Base-by-base conservation (phyloP, 2,797 vertebrate species). In the Myotis planiceps region DNA sequence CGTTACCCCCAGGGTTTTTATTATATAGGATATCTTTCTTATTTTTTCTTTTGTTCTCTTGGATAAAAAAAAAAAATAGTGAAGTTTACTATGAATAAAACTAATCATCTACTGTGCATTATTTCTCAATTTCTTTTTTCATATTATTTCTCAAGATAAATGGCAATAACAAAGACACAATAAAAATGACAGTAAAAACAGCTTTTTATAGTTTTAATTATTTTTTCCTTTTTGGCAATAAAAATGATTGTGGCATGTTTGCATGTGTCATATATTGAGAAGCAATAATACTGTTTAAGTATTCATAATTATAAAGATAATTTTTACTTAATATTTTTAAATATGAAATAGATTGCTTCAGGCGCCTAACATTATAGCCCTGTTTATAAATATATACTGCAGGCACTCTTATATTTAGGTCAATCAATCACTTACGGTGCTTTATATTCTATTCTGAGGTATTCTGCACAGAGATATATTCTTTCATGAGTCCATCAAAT, bases 171-270 rank as follows among this genome's bases (percentile, higher is more conserved):
- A 94, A 92, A 94, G 90, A 94, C 65, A 96, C 91, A 97, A 97
- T 97, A 97, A 96, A 96, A 97, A 97, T 92, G 96, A 96, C 95
- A 97, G 92, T 92, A 94, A 96, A 66, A 95, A 90, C 60, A 94
- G 96, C 95, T 95, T 96, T 98, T 97, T 97, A 97, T 97, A 94
- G 96, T 96, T 97, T 97, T 97, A 96, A 97, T 98, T 98, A 97
- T 97, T 97, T 97, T 97, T 97, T 97, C 92, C 88, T 90, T 94
- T 96, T 95, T 93, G 90, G 97, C 86, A 97, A 97, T 97, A 97
- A 97, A 97, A 97, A 97, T 96, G 81, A 96, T 96, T 94, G 81
- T 76, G 91, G 85, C 93, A 91, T 90, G 72, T 93, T 96, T 96
- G 58, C 37, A 74, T 94, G 84, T 92, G 34, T 92, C 94, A 97